Evolutionary conservation across 2,797 vertebrate species (phyloP), one percentile per base, ranked within the genome.

Genomic region (Margarornis squamiger): DNA sequence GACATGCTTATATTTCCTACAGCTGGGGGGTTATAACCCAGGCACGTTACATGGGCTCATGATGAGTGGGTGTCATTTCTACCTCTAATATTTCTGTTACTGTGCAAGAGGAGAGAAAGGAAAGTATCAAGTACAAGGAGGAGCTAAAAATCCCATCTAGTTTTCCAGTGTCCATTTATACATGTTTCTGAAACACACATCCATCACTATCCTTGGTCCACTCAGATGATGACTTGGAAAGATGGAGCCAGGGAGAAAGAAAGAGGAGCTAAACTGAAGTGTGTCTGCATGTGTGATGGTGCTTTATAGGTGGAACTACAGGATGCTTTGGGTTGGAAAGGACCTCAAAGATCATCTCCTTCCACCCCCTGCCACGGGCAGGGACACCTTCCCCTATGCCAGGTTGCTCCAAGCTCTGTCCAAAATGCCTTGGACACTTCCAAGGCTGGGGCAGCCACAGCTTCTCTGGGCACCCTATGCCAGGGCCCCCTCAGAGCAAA

Each of bases 301-400:
- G 32, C 7, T 75, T 72, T 41, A 52, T 2, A 41, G 23, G 38
- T 5, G 32, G 32, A 70, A 30, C 61, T 43, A 63, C 32, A 6
- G 49, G 11, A 26, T 12, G 27, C 5, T 63, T 71, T 76, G 23
- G 6, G 43, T 63, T 57, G 23, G 49, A 83, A 77, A 14, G 15
- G 23, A 51, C 23, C 36, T 51, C 49, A 70, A 24, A 43, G 14
- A 15, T 19, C 43, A 39, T 23, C 45, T 19, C 4, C 5, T 45
- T 9, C 24, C 58, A 32, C 4, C 11, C 48, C 38, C 29, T 58
- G 65, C 51, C 0, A 0, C 10, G n/a, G 21, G 12, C 45, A 45
- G 38, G 38, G 29, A 52, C 24, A 63, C 9, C 59, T 58, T 34
- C 18, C 21, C 26, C 49, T 18, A 0, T 12, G 5, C n/a, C 29